phyloP scores from a whole-genome alignment of 23 tunicate genomes.

The Ascidia mentula region DNA sequence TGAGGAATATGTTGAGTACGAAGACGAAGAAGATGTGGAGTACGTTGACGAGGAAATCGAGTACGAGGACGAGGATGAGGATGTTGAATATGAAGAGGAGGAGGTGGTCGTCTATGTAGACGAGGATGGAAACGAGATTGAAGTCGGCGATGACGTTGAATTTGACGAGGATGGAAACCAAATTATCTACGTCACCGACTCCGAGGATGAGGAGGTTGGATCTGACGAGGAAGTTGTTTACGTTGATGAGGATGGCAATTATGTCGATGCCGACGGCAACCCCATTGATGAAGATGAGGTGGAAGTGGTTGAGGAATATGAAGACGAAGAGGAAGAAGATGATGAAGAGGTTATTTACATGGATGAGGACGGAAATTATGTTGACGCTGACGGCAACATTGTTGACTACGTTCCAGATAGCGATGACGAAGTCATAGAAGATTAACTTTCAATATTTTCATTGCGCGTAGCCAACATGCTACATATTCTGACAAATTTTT shows the following conservation, averaged over 20 bases:
- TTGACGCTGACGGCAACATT: constrained; percentile 61
- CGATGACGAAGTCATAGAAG: constrained; percentile 49
- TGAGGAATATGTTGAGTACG: constrained; percentile 29
- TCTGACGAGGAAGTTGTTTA: constrained; percentile 33
- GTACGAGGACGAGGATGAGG: constrained; percentile 13
- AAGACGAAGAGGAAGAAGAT: constrained; percentile 9
- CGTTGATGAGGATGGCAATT: constrained; percentile 5
- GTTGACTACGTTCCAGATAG: constrained; percentile 55
- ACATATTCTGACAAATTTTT: too few species aligned
- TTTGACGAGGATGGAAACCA: constrained; percentile 32
- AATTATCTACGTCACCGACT: constrained; percentile 25
- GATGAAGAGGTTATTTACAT: constrained; percentile 63
- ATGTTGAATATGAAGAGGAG: constrained; percentile 31
- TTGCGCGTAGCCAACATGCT: too few species aligned
- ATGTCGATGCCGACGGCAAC: constrained; percentile 2
- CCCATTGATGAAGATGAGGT: constrained; percentile 22
- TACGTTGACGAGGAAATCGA: constrained; percentile 29
- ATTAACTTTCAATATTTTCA: too few species aligned
- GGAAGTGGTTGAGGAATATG: constrained; percentile 15
- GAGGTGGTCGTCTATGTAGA: constrained; percentile 27
- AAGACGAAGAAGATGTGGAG: constrained; percentile 9
- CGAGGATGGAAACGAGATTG: constrained; percentile 43
- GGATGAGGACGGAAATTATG: constrained; percentile 76
- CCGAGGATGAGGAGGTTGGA: constrained; percentile 22
- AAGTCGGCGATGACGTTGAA: neutral